Evolutionary conservation across 2,113 vertebrate genomes (phyloP).

Genomic region (Motacilla alba): DNA sequence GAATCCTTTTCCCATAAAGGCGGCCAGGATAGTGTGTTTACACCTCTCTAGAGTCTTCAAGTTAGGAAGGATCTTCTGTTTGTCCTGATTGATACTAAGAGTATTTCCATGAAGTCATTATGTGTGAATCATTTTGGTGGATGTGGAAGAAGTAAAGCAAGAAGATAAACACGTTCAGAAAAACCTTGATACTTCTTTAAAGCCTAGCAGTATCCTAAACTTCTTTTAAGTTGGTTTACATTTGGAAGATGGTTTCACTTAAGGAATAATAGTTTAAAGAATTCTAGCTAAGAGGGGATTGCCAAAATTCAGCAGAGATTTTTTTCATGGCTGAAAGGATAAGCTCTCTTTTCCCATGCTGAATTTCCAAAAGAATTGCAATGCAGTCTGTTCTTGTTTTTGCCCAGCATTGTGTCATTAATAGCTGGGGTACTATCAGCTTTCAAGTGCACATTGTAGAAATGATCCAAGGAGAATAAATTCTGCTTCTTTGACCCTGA

Average conservation of each 20-base stretch:
- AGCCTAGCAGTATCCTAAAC: neutral
- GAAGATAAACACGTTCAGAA: neutral
- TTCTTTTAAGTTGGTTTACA: neutral
- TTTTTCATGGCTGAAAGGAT: neutral
- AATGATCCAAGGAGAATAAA: neutral
- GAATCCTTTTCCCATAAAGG: neutral
- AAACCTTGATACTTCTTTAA: neutral
- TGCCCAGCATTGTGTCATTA: neutral
- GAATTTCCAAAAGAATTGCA: neutral
- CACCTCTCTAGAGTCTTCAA: neutral
- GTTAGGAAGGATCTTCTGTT: neutral
- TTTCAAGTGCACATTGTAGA: neutral
- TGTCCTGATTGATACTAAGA: neutral
- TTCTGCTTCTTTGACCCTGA: neutral
- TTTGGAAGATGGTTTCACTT: neutral
- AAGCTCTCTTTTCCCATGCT: neutral
- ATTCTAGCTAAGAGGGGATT: neutral
- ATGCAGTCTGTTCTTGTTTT: neutral
- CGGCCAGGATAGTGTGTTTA: neutral
- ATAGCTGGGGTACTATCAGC: neutral
- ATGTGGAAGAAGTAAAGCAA: neutral
- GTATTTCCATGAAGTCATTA: neutral
- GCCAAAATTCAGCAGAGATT: neutral
- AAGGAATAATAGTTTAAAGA: neutral
- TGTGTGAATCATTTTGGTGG: neutral